These are phyloP conservation scores for Saccostrea cuccullata DNA, from an alignment of 1,140 invertebrate genomes.

Conservation along the genomic window DNA sequence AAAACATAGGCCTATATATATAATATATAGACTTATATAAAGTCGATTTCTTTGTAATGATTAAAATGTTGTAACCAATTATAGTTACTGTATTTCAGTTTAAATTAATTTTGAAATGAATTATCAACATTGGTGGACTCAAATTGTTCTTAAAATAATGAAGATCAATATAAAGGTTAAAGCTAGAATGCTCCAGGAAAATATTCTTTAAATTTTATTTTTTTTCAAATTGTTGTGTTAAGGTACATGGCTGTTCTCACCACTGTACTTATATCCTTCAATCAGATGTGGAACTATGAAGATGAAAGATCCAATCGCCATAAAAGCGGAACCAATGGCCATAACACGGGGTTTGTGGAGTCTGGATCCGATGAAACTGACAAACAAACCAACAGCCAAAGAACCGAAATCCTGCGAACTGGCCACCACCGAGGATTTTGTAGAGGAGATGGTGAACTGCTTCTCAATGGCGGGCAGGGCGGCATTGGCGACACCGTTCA, in stretches of 20 bases:
- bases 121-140: no score
- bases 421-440: conserved; percentile 58
- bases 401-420: conserved; percentile 63
- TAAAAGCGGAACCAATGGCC: conserved; percentile 61
- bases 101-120: no score
- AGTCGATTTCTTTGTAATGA: no score
- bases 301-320: conserved; percentile 60
- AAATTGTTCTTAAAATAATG: no score
- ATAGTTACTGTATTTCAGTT: no score
- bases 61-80: no score
- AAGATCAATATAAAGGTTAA: no score
- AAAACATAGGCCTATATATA: no score
- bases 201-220: no score
- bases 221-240: no score
- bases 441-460: conserved; percentile 60
- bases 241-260: conserved; percentile 16
- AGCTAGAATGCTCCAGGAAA: no score
- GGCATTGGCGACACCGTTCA: conserved; percentile 66
- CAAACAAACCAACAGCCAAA: conserved; percentile 55
- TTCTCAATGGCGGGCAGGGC: conserved; percentile 60
- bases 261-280: conserved; percentile 54
- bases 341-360: conserved; percentile 59
- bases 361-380: conserved; percentile 60
- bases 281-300: conserved; percentile 64
- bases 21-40: no score